Evolutionary conservation across 2,888 invertebrate species (phyloP).

Genomic region (Papilio protenor): DNA sequence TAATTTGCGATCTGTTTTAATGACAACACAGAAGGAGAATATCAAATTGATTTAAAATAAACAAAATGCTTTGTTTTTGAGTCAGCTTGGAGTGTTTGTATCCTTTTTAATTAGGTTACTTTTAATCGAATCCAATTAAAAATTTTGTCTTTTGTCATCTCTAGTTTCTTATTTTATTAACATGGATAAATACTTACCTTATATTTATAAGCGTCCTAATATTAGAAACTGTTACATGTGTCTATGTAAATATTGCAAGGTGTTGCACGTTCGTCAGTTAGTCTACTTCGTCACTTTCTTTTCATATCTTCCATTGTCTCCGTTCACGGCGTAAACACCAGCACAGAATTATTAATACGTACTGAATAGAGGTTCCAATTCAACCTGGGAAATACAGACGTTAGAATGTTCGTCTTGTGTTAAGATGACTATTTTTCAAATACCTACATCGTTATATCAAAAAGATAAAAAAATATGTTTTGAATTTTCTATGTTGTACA

Average conservation of each 20-base stretch:
- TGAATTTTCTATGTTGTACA: not conserved
- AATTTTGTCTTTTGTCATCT: not conserved
- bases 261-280: not conserved
- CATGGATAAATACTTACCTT: not conserved
- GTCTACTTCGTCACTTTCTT: not conserved
- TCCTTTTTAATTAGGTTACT: not conserved
- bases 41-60: not conserved
- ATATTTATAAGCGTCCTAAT: not conserved
- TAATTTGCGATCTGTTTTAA: constrained; percentile 20
- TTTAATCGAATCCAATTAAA: not conserved
- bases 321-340: not conserved
- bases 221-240: not conserved
- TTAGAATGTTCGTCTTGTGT: not conserved
- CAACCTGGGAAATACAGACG: not conserved
- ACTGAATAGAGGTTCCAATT: not conserved
- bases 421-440: not conserved
- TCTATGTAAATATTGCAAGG: not conserved
- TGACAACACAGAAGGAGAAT: not conserved
- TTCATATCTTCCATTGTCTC: constrained; percentile 5
- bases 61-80: not conserved
- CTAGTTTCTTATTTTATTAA: not conserved
- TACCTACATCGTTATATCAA: not conserved
- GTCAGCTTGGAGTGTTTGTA: not conserved
- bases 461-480: not conserved
- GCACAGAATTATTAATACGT: constrained; percentile 7